Base-by-base conservation (phyloP, 2,113 vertebrate species). In the Orientallactaga bullata region DNA sequence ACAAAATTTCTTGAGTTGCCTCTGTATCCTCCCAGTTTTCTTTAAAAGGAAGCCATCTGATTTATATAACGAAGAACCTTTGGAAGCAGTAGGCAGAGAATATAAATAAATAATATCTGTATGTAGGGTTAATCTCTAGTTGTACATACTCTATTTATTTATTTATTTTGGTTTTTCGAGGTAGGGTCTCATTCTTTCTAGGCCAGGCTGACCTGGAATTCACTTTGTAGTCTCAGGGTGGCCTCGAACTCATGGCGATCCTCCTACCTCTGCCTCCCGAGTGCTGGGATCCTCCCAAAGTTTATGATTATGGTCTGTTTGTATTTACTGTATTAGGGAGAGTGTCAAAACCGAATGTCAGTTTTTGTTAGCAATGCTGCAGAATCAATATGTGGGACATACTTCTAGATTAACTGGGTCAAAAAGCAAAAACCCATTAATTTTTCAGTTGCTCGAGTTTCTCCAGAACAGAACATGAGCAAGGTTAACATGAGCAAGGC, bases 1-100 rank as follows among this genome's bases (percentile, higher is more conserved):
- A 88, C 63, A 82, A 94, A 28, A 74, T 93, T 95, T 95, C 90
- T 93, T 88, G 73, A 89, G n/a, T 88, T 94, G 28, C 77, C 74
- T 81, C 74, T 90, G 28, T 13, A 12, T 37, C 11, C 0, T 18
- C 16, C 17, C 1, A 68, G 92, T 85, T 85, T 84, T 81, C n/a
- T 80, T 95, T 91, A 55, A 80, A 92, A 95, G 55, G 65, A 77
- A 93, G 63, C 42, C 85, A 91, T 94, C 68, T 94, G 85, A 47
- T 89, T 90, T 96, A 47, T 88, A 94, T 89, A 71, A 72, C 86
- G 35, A 91, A 76, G 72, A 82, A 90, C 28, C 76, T 94, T 73
- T 65, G 72, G 28, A 84, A 90, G 20, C 35, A 76, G 60, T 84
- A 88, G 73, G 26, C 65, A 90, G 10, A 95, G 71, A 12, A 18